These are phyloP conservation scores for Lepisosteus oculatus DNA, from an alignment of 2,113 vertebrate species.

Conservation along the genomic window DNA sequence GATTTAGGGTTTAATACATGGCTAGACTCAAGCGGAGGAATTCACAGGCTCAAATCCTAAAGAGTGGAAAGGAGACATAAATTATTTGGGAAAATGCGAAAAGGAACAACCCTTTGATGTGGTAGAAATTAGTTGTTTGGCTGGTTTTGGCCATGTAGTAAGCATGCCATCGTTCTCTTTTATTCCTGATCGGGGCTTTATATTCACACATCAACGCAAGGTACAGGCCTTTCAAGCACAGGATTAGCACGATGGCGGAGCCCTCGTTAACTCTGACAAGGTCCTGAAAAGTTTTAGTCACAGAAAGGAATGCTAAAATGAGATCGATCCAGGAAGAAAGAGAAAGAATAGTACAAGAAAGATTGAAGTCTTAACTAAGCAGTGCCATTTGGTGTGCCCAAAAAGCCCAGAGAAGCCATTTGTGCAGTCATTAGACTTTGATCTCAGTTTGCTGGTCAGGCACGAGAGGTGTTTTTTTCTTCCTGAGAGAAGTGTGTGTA, in stretches of 20 bases:
- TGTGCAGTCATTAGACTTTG: not conserved
- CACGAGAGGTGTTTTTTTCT: not conserved
- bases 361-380: not conserved
- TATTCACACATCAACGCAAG: not conserved
- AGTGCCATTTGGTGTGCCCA: not conserved
- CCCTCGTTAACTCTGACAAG: slow-evolving; percentile 46
- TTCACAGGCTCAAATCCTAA: too few species aligned
- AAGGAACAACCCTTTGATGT: too few species aligned
- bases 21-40: too few species aligned
- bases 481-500: not conserved
- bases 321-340: not conserved
- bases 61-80: not conserved
- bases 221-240: slow-evolving; percentile 27
- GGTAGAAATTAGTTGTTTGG: slow-evolving; percentile 34
- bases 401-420: not conserved
- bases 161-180: not conserved
- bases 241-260: slow-evolving; percentile 37
- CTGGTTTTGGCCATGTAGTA: slow-evolving; percentile 40
- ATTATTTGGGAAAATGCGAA: too few species aligned
- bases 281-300: slow-evolving; percentile 34
- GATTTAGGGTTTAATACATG: too few species aligned
- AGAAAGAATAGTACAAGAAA: slow-evolving; percentile 35
- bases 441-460: not conserved
- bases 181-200: not conserved
- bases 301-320: slow-evolving; percentile 35